These are phyloP conservation scores for Neoascia interrupta DNA, from an alignment of 2,888 invertebrate species.

Conservation along the genomic window DNA sequence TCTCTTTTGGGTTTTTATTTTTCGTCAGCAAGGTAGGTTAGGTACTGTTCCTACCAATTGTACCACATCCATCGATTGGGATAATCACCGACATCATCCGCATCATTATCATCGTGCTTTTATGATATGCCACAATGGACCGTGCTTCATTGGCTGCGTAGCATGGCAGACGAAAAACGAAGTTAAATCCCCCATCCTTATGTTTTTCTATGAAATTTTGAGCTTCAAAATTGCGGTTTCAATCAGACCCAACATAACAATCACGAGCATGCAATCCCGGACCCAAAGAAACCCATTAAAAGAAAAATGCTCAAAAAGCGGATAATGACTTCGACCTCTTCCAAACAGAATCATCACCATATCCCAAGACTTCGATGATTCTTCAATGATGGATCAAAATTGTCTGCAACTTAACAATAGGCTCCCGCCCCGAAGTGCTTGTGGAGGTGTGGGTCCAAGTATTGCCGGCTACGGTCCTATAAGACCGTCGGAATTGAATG, in stretches of 20 bases:
- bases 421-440: slow-evolving; percentile 28
- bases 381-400: slow-evolving; percentile 53
- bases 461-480: background rate
- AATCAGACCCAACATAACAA: slow-evolving; percentile 45
- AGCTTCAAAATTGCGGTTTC: slow-evolving; percentile 47
- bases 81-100: slow-evolving; percentile 66
- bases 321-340: slow-evolving; percentile 57
- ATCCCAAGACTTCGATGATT: slow-evolving; percentile 35
- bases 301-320: slow-evolving; percentile 38
- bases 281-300: slow-evolving; percentile 43
- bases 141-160: slow-evolving; percentile 34
- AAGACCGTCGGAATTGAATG: slow-evolving; percentile 1
- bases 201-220: slow-evolving; percentile 57
- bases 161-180: slow-evolving; percentile 20
- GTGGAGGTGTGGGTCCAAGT: slow-evolving; percentile 22
- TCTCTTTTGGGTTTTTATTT: slow-evolving; percentile 16
- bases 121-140: slow-evolving; percentile 49
- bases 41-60: slow-evolving; percentile 17
- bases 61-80: slow-evolving; percentile 46
- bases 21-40: too few species aligned
- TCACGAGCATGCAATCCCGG: slow-evolving; percentile 48
- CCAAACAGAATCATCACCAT: slow-evolving; percentile 28
- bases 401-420: slow-evolving; percentile 26
- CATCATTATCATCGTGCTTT: slow-evolving; percentile 52
- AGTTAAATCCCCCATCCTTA: background rate